Conservation (phyloP, 2,888 invertebrate species). For the Ophonus ardosiacus region DNA sequence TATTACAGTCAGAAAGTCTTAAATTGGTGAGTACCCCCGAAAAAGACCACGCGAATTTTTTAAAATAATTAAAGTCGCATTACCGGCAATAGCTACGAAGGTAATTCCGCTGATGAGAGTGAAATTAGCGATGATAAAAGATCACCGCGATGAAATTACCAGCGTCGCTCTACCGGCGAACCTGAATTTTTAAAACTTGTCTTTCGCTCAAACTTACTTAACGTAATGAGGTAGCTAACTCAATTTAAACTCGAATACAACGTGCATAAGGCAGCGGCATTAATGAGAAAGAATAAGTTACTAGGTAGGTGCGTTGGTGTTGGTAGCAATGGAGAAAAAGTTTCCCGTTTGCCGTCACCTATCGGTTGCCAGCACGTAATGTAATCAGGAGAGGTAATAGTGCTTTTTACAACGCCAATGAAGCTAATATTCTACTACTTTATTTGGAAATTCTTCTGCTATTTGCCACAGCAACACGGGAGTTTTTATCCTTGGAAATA, state of each 20-base stretch:
- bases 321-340: constrained; percentile 11
- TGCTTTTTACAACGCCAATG: constrained; percentile 31
- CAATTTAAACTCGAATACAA: constrained; percentile 72
- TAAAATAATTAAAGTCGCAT: constrained; percentile 28
- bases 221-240: constrained; percentile 73
- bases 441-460: not conserved
- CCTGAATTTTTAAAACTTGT: constrained; percentile 69
- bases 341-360: constrained; percentile 19
- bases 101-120: constrained; percentile 66
- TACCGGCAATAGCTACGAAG: constrained; percentile 29
- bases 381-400: constrained; percentile 44
- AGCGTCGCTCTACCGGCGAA: constrained; percentile 63
- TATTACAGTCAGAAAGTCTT: not conserved
- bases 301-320: constrained; percentile 34
- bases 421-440: constrained; percentile 7
- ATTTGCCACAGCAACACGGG: not conserved
- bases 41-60: not conserved
- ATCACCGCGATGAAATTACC: constrained; percentile 65
- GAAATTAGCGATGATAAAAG: constrained; percentile 68
- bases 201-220: constrained; percentile 70
- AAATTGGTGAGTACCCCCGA: not conserved
- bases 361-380: constrained; percentile 49
- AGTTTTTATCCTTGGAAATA: not conserved
- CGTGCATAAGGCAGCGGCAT: constrained; percentile 67
- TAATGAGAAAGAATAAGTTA: constrained; percentile 74